These are phyloP conservation scores for Scartelaos histophorus DNA, from an alignment of 2,113 vertebrate species.

Conservation along the genomic window DNA sequence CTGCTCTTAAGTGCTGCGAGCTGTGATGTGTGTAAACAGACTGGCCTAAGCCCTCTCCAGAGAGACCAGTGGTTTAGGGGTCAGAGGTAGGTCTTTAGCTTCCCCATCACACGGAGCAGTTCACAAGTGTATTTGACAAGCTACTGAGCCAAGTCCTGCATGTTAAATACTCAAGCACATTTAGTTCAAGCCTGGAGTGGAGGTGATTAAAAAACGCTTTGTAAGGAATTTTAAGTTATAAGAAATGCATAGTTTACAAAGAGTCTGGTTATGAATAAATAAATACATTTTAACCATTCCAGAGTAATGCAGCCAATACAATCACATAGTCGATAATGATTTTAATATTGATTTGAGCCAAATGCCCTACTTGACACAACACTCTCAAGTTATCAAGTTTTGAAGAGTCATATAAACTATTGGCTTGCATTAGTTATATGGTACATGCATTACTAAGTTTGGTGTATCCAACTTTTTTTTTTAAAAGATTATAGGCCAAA, in stretches of 20 bases:
- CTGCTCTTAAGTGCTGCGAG: slow-evolving; percentile 74
- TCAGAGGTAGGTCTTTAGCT: slow-evolving; percentile 64
- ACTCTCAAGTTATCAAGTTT: no score
- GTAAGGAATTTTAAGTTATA: background rate
- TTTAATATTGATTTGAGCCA: no score
- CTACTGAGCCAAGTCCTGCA: background rate
- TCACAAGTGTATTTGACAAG: slow-evolving; percentile 30
- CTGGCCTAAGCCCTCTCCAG: slow-evolving; percentile 65
- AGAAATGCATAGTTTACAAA: background rate
- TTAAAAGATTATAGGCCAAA: background rate
- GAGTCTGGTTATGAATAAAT: no score
- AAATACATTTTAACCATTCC: no score
- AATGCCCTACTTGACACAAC: no score
- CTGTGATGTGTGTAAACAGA: slow-evolving; percentile 77
- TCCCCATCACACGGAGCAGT: background rate
- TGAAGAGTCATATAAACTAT: no score
- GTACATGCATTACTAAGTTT: background rate
- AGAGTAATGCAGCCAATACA: no score
- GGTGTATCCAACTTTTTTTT: background rate
- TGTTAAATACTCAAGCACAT: slow-evolving; percentile 2
- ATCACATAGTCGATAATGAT: no score
- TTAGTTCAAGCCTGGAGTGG: background rate
- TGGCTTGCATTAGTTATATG: no score
- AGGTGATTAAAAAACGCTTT: background rate
- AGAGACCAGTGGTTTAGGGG: slow-evolving; percentile 68